Evolutionary conservation across 2,113 vertebrate species (phyloP), one percentile per base, ranked within the genome.

Genomic region (Dermatemys mawii): DNA sequence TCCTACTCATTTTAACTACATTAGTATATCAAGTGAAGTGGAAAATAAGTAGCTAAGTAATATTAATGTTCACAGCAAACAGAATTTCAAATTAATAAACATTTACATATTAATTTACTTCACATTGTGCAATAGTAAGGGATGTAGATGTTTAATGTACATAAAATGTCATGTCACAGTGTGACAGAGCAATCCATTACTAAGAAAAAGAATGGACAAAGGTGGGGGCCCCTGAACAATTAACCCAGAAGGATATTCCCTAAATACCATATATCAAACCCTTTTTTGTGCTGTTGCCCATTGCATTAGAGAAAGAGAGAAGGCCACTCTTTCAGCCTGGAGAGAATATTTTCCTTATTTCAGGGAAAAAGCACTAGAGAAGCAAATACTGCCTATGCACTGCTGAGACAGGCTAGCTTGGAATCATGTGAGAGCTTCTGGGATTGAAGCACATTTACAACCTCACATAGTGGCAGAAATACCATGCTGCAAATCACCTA

Each of bases 31-130:
- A 46, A 97, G 93, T 95, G 81, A 96, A 96, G 94, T 94, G 86
- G 94, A 97, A 98, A 98, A 95, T 95, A 2, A 95, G 80, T 87
- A 88, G 82, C 86, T 95, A 95, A 97, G 60, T 90, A 92, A 95
- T 94, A 93, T 84, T 83, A 86, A 82, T 96, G 55, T 67, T 97
- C 83, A 93, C 41, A 95, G n/a, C 83, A 97, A 95, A 86, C 54
- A 92, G 35, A 55, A 93, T 95, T 92, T 93, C 63, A 96, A 97
- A 95, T 97, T 96, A 97, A 96, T 96, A 97, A 98, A 95, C 78
- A 96, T 84, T 83, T 92, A 94, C 89, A 90, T 92, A 96, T 95
- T 97, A 91, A 85, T 92, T 54, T 26, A 84, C 46, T 93, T 89
- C 88, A 94, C 91, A 49, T 11, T 73, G 76, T 73, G 49, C 29